Conservation (phyloP, 2,888 invertebrate genomes). For the Lacanobia oleracea region DNA sequence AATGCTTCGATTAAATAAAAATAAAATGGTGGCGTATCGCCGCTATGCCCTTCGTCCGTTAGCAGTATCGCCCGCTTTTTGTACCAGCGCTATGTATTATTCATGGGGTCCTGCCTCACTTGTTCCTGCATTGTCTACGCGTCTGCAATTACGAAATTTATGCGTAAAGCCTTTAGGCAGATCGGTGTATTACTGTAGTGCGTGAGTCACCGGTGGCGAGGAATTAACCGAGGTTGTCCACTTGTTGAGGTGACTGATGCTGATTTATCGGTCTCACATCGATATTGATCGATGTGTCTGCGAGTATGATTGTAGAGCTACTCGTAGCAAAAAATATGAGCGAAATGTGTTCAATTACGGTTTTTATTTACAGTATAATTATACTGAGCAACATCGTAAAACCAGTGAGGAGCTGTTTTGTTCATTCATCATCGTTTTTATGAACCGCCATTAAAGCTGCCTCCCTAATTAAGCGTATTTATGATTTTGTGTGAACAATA, state of each 20-base stretch:
- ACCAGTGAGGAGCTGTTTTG: conserved; percentile 24
- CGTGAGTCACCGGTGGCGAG: conserved; percentile 80
- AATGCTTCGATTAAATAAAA: conserved; percentile 78
- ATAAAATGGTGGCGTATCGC: conserved; percentile 77
- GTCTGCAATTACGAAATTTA: conserved; percentile 88
- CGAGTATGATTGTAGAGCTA: conserved; percentile 68
- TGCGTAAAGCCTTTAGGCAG: conserved; percentile 86
- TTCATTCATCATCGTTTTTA: conserved; percentile 33
- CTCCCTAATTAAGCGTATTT: conserved; percentile 9
- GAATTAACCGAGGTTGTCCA: conserved; percentile 84
- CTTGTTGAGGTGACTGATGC: conserved; percentile 83
- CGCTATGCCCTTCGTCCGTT: conserved; percentile 73
- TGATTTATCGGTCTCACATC: conserved; percentile 86
- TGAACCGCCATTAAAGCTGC: conserved; percentile 15
- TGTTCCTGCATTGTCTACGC: conserved; percentile 88
- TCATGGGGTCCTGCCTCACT: conserved; percentile 83
- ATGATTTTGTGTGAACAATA: background rate
- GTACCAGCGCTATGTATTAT: conserved; percentile 81
- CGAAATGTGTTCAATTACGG: conserved; percentile 51
- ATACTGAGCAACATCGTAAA: conserved; percentile 40
- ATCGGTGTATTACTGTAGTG: conserved; percentile 78
- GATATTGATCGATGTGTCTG: conserved; percentile 86
- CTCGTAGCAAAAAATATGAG: conserved; percentile 58
- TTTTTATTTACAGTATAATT: conserved; percentile 51
- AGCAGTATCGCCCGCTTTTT: conserved; percentile 78